A percentile compares a stretch with the other conserved stretches of the same genome.
Evolutionary conservation across 1,140 invertebrate genomes (phyloP).

Genomic region (Acromyrmex heyeri): DNA sequence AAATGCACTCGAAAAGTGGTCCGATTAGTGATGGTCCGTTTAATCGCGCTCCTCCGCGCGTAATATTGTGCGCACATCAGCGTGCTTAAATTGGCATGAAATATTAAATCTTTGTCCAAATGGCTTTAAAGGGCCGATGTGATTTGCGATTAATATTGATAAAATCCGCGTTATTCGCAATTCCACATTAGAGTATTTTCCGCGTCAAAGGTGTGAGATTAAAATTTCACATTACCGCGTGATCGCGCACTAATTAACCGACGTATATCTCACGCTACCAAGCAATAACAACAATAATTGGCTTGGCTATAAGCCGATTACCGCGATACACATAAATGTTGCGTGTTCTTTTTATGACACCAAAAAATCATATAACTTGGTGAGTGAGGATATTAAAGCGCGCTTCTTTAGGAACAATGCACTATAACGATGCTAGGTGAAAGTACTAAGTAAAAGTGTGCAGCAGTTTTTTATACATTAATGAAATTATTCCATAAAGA

Average conservation of each 20-base stretch:
- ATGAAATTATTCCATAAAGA: conserved; percentile 13
- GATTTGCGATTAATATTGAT: conserved; percentile 45
- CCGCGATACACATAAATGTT: conserved; percentile 34
- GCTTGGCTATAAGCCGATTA: conserved; percentile 69
- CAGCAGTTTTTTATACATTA: not conserved
- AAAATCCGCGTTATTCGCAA: conserved; percentile 27
- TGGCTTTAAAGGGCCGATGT: conserved; percentile 43
- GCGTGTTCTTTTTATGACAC: not conserved
- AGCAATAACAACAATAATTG: conserved; percentile 70
- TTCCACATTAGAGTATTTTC: conserved; percentile 45
- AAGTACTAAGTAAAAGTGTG: conserved; percentile 21
- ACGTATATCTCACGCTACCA: conserved; percentile 59
- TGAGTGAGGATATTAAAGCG: conserved; percentile 19
- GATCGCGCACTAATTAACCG: conserved; percentile 65
- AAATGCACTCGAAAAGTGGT: conserved; percentile 55
- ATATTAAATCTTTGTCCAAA: conserved; percentile 60
- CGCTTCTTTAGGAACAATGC: conserved; percentile 22
- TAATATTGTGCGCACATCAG: conserved; percentile 50
- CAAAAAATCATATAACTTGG: conserved; percentile 31
- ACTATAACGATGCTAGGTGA: not conserved
- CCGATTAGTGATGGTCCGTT: conserved; percentile 44
- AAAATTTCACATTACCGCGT: conserved; percentile 66
- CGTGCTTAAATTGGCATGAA: conserved; percentile 54
- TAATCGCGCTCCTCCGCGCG: conserved; percentile 37
- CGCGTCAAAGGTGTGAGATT: conserved; percentile 60